These are phyloP conservation scores for Sternarchorhynchus goeldii DNA, from an alignment of 2,797 vertebrate species.

Conservation along the genomic window DNA sequence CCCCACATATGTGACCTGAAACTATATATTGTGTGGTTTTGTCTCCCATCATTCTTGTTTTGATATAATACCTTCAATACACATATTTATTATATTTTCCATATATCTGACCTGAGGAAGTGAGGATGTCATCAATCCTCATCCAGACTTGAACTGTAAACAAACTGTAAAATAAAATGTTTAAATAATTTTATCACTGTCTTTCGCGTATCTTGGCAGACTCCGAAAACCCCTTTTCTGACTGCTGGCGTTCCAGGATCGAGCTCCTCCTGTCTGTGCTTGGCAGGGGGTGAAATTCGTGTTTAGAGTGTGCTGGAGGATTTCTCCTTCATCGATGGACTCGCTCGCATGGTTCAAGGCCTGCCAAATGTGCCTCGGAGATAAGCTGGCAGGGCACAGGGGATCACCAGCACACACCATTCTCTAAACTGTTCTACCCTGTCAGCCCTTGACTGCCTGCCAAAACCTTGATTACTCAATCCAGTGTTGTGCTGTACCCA, in stretches of 20 bases:
- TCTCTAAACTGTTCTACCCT: conserved; percentile 75
- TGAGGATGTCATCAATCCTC: not conserved
- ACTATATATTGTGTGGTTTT: not conserved
- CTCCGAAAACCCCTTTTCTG: not conserved
- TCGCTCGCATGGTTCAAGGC: conserved; percentile 71
- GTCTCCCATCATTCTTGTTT: not conserved
- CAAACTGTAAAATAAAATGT: not conserved
- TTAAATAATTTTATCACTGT: not conserved
- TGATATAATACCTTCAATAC: not conserved
- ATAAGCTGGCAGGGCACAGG: conserved; percentile 72
- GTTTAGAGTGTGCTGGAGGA: conserved; percentile 51
- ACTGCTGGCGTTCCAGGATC: conserved; percentile 1
- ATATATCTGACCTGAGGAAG: not conserved
- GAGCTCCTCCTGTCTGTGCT: conserved; percentile 14
- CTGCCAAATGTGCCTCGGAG: conserved; percentile 74
- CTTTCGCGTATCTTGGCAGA: not conserved
- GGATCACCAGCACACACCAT: conserved; percentile 71
- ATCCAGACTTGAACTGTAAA: not conserved
- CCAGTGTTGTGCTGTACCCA: conserved; percentile 47
- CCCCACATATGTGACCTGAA: not conserved
- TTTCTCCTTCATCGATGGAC: conserved; percentile 71
- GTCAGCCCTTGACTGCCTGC: conserved; percentile 75
- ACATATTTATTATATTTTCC: not conserved
- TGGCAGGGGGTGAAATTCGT: conserved; percentile 29
- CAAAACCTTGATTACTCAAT: conserved; percentile 78